These are phyloP conservation scores for Bombyx mori DNA, from an alignment of 1,140 invertebrate species.

Conservation along the genomic window ASM3026992v2 NC_085133.1:5850501-5851000, in stretches of 20 bases:
- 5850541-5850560: not conserved
- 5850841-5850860: conserved; percentile 26
- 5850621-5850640: conserved; percentile 2
- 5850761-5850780: conserved; percentile 4
- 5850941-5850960: conserved; percentile 77
- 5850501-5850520: too few species aligned
- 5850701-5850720: not conserved
- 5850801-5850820: conserved; percentile 69
- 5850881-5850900: conserved; percentile 42
- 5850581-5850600: not conserved
- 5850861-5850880: conserved; percentile 72
- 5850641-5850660: not conserved
- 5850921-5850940: conserved; percentile 52
- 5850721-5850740: not conserved
- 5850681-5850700: not conserved
- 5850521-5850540: too few species aligned
- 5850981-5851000: conserved; percentile 81
- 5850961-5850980: conserved; percentile 82
- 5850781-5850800: conserved; percentile 72
- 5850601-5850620: conserved; percentile 15
- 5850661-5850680: not conserved
- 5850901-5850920: conserved; percentile 46
- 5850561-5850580: not conserved
- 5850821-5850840: conserved; percentile 69
- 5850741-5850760: not conserved